Evolutionary conservation across 2,797 vertebrate species (phyloP).

Genomic region (Toxotes lorentzi): DNA sequence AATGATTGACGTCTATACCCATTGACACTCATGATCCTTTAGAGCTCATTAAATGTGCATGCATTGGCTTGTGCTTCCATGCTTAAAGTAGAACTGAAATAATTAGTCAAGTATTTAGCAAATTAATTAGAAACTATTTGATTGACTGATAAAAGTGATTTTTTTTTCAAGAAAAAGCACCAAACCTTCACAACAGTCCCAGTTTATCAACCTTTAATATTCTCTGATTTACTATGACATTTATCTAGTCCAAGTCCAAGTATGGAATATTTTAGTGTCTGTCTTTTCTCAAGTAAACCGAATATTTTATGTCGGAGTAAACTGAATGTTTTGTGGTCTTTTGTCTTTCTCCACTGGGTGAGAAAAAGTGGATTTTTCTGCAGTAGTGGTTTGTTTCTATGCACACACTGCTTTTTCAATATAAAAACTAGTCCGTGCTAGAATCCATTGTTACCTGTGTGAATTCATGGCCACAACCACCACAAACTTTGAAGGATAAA

Average conservation of each 20-base stretch:
- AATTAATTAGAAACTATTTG: too few relatives aligned
- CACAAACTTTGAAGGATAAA: constrained; percentile 11
- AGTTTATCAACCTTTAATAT: neutral
- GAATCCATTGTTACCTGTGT: neutral
- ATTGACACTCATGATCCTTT: too few relatives aligned
- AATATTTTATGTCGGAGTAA: neutral
- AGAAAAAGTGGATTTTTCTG: neutral
- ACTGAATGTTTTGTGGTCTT: neutral
- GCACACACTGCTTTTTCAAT: neutral
- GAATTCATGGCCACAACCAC: neutral
- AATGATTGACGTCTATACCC: too few relatives aligned
- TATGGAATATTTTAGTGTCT: neutral
- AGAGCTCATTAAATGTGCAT: too few relatives aligned
- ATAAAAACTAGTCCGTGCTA: neutral
- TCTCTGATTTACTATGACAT: too few relatives aligned
- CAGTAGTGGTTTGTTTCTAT: neutral
- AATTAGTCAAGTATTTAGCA: too few relatives aligned
- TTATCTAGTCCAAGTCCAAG: too few relatives aligned
- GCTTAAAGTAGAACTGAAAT: neutral
- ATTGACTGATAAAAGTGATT: neutral
- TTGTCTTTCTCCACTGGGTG: neutral
- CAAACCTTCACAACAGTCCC: too few relatives aligned
- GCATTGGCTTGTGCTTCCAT: neutral
- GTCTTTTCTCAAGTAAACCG: neutral
- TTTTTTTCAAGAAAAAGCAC: neutral